A percentile compares a stretch with the other conserved stretches of the same genome.
These are phyloP conservation scores for Sicus ferrugineus DNA, from an alignment of 2,888 invertebrate species.

Conservation along the genomic window DNA sequence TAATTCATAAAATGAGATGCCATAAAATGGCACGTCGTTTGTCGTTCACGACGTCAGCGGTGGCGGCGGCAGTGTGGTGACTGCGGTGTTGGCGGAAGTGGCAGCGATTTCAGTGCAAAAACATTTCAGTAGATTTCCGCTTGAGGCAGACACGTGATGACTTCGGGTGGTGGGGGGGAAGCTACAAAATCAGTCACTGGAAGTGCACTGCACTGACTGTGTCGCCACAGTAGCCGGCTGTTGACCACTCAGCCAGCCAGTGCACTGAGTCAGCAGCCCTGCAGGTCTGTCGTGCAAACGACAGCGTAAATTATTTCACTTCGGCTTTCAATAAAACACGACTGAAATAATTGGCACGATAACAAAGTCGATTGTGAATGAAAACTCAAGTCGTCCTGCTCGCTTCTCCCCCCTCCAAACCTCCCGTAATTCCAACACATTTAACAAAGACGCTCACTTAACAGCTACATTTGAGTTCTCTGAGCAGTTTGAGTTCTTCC, in stretches of 20 bases:
- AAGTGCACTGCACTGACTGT: conserved; percentile 7
- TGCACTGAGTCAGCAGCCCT: too few species aligned
- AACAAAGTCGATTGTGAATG: conserved; percentile 32
- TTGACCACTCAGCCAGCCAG: neutral
- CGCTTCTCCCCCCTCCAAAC: neutral
- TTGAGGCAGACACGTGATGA: conserved; percentile 4
- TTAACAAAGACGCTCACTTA: neutral
- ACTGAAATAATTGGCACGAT: conserved; percentile 44
- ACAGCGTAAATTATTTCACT: conserved; percentile 31
- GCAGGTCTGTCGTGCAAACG: neutral
- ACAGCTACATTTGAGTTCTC: too few species aligned
- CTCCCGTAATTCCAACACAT: neutral
- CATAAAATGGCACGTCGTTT: conserved; percentile 32
- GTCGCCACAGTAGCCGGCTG: neutral
- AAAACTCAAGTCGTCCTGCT: too few species aligned
- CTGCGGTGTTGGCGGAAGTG: neutral
- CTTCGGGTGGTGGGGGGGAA: neutral
- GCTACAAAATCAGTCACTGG: neutral
- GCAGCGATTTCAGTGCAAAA: conserved; percentile 1
- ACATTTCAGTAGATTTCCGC: neutral
- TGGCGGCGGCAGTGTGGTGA: neutral
- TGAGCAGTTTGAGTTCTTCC: too few species aligned
- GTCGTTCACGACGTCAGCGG: conserved; percentile 1
- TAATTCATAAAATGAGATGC: conserved; percentile 44
- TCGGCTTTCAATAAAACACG: conserved; percentile 42